A percentile compares a stretch with the other conserved stretches of the same genome.
Evolutionary conservation across 2,113 vertebrate genomes (phyloP).

Genomic region (Oryzias melastigma): DNA sequence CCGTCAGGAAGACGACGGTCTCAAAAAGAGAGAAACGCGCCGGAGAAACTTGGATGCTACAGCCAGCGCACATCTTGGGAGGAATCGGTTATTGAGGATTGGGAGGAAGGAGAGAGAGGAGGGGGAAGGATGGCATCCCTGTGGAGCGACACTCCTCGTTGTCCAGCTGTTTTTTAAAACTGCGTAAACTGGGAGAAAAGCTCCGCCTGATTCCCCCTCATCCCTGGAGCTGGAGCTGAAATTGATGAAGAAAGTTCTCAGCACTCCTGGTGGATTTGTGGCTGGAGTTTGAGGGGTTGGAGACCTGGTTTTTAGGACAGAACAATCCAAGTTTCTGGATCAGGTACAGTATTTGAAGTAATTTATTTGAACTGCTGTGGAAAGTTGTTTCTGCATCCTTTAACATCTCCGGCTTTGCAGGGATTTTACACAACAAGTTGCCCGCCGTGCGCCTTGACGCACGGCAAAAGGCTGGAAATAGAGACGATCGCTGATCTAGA

Average conservation of each 20-base stretch:
- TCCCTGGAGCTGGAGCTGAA: constrained; percentile 21
- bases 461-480: not conserved
- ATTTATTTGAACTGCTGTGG: not conserved
- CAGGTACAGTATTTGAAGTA: constrained; percentile 49
- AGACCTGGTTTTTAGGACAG: constrained; percentile 55
- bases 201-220: constrained; percentile 13
- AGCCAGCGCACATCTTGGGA: constrained; percentile 44
- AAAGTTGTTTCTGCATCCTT: not conserved
- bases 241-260: constrained; percentile 56
- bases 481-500: not conserved
- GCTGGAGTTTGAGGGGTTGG: constrained; percentile 61
- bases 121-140: constrained; percentile 24
- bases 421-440: constrained; percentile 52
- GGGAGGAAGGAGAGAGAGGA: constrained; percentile 1
- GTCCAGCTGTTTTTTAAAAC: constrained; percentile 34
- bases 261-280: constrained; percentile 55
- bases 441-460: not conserved
- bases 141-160: constrained; percentile 37
- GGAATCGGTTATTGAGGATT: constrained; percentile 52
- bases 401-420: not conserved
- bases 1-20: not conserved
- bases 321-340: constrained; percentile 53
- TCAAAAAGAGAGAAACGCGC: constrained; percentile 1
- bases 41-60: constrained; percentile 69
- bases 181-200: constrained; percentile 10